Conservation (phyloP, 2,113 vertebrate genomes). For the Charadrius vociferus region DNA sequence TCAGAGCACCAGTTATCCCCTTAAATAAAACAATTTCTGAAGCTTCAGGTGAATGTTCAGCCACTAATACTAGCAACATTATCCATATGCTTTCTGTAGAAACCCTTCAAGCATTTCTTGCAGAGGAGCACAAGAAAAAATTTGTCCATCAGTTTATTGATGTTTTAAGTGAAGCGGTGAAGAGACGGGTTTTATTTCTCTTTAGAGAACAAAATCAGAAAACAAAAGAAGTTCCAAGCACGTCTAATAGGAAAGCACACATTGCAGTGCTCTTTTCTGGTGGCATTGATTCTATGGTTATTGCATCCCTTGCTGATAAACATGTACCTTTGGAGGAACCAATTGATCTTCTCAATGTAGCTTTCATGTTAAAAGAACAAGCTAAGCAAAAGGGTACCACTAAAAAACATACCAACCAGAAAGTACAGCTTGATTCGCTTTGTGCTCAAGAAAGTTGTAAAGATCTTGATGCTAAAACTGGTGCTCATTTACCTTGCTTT, state of each 20-base stretch:
- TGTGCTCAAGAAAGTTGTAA: neutral
- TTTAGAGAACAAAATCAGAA: slow-evolving; percentile 4
- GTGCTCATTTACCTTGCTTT: slow-evolving; percentile 42
- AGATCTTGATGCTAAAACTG: neutral
- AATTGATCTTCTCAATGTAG: slow-evolving; percentile 95
- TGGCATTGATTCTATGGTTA: slow-evolving; percentile 91
- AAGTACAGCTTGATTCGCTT: neutral
- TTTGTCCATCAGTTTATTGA: slow-evolving; percentile 75
- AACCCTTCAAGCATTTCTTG: slow-evolving; percentile 76
- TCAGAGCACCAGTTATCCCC: slow-evolving; percentile 77
- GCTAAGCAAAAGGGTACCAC: neutral
- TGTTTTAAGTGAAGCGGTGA: slow-evolving; percentile 83
- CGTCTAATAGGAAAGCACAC: slow-evolving; percentile 39
- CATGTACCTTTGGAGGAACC: slow-evolving; percentile 83
- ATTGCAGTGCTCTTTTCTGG: slow-evolving; percentile 93
- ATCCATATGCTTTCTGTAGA: neutral
- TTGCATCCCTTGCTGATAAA: slow-evolving; percentile 87
- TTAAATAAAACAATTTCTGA: slow-evolving; percentile 78
- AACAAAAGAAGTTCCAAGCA: neutral
- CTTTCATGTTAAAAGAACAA: slow-evolving; percentile 79
- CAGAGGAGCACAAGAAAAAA: slow-evolving; percentile 44
- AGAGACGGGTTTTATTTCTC: slow-evolving; percentile 80
- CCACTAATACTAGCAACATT: neutral
- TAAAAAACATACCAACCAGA: slow-evolving; percentile 38
- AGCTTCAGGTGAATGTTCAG: neutral